Evolutionary conservation across 2,888 invertebrate species (phyloP).

Genomic region (Isoperla grammatica): DNA sequence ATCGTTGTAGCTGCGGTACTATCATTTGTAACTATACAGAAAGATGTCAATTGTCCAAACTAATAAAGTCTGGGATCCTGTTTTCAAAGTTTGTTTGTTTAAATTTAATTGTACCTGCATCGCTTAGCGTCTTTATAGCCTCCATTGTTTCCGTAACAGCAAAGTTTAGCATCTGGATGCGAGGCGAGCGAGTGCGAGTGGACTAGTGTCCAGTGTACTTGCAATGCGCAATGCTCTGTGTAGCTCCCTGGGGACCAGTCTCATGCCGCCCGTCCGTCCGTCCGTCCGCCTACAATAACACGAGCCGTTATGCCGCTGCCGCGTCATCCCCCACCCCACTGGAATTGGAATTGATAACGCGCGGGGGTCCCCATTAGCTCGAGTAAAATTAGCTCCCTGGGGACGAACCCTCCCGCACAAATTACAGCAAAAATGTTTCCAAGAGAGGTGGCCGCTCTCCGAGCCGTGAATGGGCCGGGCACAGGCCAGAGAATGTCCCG

Average conservation of each 20-base stretch:
- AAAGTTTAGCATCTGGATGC: no score
- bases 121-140: no score
- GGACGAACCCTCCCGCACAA: slow-evolving; percentile 28
- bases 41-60: no score
- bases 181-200: background rate
- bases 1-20: no score
- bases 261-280: slow-evolving; percentile 3
- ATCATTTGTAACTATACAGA: no score
- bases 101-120: no score
- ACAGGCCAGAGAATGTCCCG: background rate
- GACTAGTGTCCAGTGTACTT: slow-evolving; percentile 3
- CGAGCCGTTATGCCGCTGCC: slow-evolving; percentile 23
- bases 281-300: slow-evolving; percentile 24
- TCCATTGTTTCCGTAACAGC: no score
- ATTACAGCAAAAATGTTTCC: slow-evolving; percentile 31
- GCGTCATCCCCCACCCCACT: slow-evolving; percentile 21
- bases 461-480: background rate
- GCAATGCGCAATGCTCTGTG: slow-evolving; percentile 8
- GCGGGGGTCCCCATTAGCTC: slow-evolving; percentile 29
- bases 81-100: no score
- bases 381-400: slow-evolving; percentile 30
- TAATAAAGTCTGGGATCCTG: no score
- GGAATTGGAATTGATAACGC: slow-evolving; percentile 32
- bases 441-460: slow-evolving; percentile 1
- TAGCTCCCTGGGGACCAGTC: slow-evolving; percentile 5